Evolutionary conservation across 2,113 vertebrate species (phyloP).

Genomic region (Pimephales promelas): DNA sequence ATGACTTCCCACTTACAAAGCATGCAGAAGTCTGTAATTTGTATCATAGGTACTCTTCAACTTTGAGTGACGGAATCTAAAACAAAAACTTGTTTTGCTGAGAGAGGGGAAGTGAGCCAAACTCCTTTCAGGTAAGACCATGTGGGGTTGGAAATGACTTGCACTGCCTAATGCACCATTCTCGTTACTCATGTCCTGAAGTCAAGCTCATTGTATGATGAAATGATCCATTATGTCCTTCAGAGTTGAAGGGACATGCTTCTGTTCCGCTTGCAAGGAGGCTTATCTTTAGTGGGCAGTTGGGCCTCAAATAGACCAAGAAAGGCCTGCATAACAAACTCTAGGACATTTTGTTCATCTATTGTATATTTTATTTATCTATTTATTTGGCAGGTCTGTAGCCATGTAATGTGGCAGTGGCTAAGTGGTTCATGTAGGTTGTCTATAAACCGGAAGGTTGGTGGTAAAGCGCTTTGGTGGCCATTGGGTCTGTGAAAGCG

Average conservation of each 20-base stretch:
- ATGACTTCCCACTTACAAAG: too few relatives aligned
- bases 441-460: too few relatives aligned
- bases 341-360: background rate
- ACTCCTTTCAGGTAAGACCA: background rate
- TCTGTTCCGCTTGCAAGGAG: background rate
- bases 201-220: background rate
- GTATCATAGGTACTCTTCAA: too few relatives aligned
- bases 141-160: background rate
- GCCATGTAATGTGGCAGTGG: background rate
- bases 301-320: conserved; percentile 20
- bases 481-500: too few relatives aligned
- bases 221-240: conserved; percentile 6
- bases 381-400: background rate
- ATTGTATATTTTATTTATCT: background rate
- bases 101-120: background rate
- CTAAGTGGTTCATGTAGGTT: too few relatives aligned
- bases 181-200: conserved; percentile 19
- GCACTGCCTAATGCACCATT: background rate
- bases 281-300: conserved; percentile 23
- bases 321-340: background rate
- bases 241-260: background rate
- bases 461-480: too few relatives aligned
- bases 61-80: too few relatives aligned
- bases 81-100: background rate
- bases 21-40: too few relatives aligned